Base-by-base conservation (phyloP, 2,888 invertebrate species). In the Lepidochitona cinerea region DNA sequence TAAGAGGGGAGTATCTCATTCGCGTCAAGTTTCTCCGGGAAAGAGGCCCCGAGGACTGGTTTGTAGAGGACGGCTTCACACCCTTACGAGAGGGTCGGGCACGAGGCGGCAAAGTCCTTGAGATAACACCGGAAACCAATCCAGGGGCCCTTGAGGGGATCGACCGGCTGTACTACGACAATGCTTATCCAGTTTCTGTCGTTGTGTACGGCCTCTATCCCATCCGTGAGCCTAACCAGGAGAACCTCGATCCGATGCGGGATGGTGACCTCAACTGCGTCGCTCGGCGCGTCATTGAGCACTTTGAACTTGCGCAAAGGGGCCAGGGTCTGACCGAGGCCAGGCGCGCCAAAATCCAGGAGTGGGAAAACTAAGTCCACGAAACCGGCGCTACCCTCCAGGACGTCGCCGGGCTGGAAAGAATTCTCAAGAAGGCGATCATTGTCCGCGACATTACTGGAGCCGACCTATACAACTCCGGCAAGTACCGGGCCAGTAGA, bases 181-280 rank as follows among this genome's bases (percentile, higher is more conserved):
- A 49, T 23, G 32, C 35, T n/a, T 72, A 72, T 29, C 72, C 72
- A 2, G 68, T 68, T 33, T 53, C 23, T n/a, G 52, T 53, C 4
- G 72, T 72, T 23, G 53, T 72, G 6, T 72, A 68, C 36, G 72
- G 12, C n/a, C 26, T 54, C 54, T 54, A 54, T 54, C 54, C 54
- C 54, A 23, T 54, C 54, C 12, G 54, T 49, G 33, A 18, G 37
- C 53, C 71, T 70, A 18, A 9, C 65, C 37, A 33, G 4, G 70
- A 32, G 14, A 73, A 75, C 69, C 52, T 73, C 7, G 68, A 67
- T 32, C 68, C 72, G 1, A 29, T 72, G 59, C 7, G 72, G 32
- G 72, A 54, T 37, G 73, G 75, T 37, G 70, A 75, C 69, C 66
- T 75, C 66, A 75, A n/a, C n/a, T n/a, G n/a, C n/a, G n/a, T n/a